Evolutionary conservation across 2,797 vertebrate species (phyloP), one percentile per base, ranked within the genome.

Genomic region (Setipinna tenuifilis): DNA sequence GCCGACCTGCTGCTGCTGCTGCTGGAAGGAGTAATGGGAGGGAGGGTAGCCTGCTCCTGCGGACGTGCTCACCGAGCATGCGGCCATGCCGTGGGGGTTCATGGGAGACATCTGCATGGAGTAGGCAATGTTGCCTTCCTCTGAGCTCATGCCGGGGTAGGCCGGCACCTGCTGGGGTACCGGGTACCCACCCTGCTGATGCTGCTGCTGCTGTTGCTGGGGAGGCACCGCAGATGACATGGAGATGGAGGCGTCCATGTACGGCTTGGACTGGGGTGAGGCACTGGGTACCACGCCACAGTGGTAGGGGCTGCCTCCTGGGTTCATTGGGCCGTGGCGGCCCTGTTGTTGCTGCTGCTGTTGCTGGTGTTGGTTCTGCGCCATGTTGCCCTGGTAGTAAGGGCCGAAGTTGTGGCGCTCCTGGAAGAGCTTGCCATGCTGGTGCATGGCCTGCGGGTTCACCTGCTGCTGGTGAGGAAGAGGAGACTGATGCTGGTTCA

Each of bases 351-450:
- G 95, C 91, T 94, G 96, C 91, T 94, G 96, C 41, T 93, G 94
- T 88, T 95, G 57, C 61, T 23, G 65, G 11, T 93, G 94, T 88
- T 95, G 95, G 91, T 94, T 96, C 92, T 94, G 97, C 28, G 95
- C 89, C 78, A 96, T 96, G 83, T 90, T 95, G 90, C 94, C 95
- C 92, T 96, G 97, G 93, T 97, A 98, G 94, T 98, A 98, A 91
- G 68, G 31, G 14, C 96, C 91, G 94, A 98, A 99, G 90, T 94
- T 94, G 91, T 96, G 95, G 93, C 97, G 97, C 87, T 95, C 93
- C 92, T 96, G 96, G 92, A 96, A 97, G 90, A 91, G 94, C 94
- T 97, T 97, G 87, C 91, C 93, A 88, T 96, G 97, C 91, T 96
- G 97, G 91, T 97, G 95, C 93, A 98, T 94, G 93, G 96, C 90